phyloP scores from a whole-genome alignment of 2,113 vertebrate species.

The Gallinago jamesoni region DNA sequence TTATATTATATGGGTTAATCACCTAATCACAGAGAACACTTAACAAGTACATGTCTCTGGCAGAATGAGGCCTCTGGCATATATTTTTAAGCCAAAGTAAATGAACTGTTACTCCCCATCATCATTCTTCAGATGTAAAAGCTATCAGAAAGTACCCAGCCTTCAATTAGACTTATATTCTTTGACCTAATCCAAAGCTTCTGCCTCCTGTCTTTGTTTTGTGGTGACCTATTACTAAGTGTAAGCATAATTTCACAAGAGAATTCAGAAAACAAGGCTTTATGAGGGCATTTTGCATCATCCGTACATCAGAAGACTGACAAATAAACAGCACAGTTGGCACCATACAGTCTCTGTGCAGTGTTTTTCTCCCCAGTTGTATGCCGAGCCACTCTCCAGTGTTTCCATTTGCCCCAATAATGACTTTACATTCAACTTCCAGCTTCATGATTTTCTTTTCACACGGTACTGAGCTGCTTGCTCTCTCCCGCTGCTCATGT shows the following conservation, averaged over 20 bases:
- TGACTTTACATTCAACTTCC: constrained; percentile 53
- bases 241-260: neutral
- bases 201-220: neutral
- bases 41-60: neutral
- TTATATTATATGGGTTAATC: constrained; percentile 17
- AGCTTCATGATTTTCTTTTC: constrained; percentile 49
- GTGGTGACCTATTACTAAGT: neutral
- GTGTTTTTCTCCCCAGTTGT: neutral
- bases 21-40: neutral
- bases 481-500: constrained; percentile 46
- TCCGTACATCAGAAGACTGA: neutral
- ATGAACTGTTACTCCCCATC: neutral
- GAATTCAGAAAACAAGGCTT: neutral
- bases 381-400: neutral
- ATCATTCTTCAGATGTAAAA: neutral
- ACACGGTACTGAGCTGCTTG: constrained; percentile 7
- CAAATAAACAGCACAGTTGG: neutral
- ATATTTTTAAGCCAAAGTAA: constrained; percentile 7
- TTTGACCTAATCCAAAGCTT: neutral
- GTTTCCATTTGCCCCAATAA: constrained; percentile 5
- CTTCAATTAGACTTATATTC: neutral
- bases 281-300: neutral
- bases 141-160: neutral
- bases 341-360: neutral
- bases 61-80: constrained; percentile 1